A percentile compares a stretch with the other conserved stretches of the same genome.
Conservation (phyloP, 2,888 invertebrate genomes). For the Junonia oenone region DNA sequence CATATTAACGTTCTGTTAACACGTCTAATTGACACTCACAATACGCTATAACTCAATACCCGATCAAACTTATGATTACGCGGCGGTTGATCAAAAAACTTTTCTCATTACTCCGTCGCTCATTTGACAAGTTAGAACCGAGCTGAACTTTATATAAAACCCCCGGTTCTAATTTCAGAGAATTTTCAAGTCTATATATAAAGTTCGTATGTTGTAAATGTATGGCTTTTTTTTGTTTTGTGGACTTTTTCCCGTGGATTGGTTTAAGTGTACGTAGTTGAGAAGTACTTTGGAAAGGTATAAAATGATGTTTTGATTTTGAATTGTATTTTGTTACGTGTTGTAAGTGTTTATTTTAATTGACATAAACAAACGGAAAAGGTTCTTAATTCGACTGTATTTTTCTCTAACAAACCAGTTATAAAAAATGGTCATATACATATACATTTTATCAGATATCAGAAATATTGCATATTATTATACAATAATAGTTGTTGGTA, state of each 20-base stretch:
- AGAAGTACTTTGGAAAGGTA: no score
- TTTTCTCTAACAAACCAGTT: no score
- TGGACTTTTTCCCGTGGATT: no score
- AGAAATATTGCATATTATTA: no score
- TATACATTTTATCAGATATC: no score
- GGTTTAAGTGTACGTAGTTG: not conserved
- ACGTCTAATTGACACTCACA: constrained; percentile 1
- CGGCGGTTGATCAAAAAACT: constrained; percentile 22
- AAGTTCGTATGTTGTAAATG: not conserved
- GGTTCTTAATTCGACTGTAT: no score
- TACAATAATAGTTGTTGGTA: no score
- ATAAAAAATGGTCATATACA: no score
- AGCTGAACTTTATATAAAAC: constrained; percentile 32
- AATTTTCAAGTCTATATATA: constrained; percentile 5
- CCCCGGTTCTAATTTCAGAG: not conserved
- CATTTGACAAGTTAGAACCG: constrained; percentile 14
- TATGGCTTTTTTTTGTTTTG: not conserved
- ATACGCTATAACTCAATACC: constrained; percentile 11
- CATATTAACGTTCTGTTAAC: not conserved
- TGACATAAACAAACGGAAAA: no score
- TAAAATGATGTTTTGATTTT: no score
- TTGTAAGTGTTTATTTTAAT: no score
- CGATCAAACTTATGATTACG: constrained; percentile 18
- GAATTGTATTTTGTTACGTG: no score
- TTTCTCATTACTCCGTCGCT: constrained; percentile 23